Conservation (phyloP, 1,140 invertebrate species). For the Atta colombica region DNA sequence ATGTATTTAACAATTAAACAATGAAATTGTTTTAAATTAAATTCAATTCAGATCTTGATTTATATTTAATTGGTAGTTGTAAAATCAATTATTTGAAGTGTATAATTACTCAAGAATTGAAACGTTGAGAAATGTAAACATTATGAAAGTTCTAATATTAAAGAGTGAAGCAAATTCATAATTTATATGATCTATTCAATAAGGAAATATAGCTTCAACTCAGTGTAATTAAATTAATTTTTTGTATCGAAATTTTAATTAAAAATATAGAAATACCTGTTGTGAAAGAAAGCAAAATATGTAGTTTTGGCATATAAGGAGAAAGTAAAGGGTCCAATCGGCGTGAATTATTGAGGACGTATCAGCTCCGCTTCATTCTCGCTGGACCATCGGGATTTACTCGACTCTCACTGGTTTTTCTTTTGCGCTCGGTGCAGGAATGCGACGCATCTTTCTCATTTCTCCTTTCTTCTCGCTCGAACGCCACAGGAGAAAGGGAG, state of each 20-base stretch:
- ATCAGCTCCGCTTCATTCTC: slow-evolving; percentile 39
- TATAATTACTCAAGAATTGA: neutral
- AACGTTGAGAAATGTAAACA: neutral
- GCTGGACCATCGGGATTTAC: slow-evolving; percentile 61
- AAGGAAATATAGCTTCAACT: neutral
- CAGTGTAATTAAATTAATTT: neutral
- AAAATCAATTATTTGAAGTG: neutral
- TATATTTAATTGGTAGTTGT: neutral
- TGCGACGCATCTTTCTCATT: slow-evolving; percentile 70
- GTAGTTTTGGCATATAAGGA: slow-evolving; percentile 16
- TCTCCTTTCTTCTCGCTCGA: slow-evolving; percentile 70
- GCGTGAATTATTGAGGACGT: slow-evolving; percentile 34
- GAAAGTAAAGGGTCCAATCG: slow-evolving; percentile 34
- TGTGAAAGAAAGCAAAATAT: slow-evolving; percentile 14
- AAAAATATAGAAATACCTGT: neutral
- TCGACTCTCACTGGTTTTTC: slow-evolving; percentile 78
- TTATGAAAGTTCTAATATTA: neutral
- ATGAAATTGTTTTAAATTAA: neutral
- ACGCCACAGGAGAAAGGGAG: slow-evolving; percentile 72
- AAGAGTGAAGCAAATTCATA: neutral
- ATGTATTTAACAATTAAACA: neutral
- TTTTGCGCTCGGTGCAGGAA: slow-evolving; percentile 72
- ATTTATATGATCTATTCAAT: neutral
- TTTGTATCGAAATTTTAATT: neutral
- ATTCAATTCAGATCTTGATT: neutral